Evolutionary conservation across 1,140 invertebrate species (phyloP), one percentile per base, ranked within the genome.

Genomic region (Agrypnia vestita): DNA sequence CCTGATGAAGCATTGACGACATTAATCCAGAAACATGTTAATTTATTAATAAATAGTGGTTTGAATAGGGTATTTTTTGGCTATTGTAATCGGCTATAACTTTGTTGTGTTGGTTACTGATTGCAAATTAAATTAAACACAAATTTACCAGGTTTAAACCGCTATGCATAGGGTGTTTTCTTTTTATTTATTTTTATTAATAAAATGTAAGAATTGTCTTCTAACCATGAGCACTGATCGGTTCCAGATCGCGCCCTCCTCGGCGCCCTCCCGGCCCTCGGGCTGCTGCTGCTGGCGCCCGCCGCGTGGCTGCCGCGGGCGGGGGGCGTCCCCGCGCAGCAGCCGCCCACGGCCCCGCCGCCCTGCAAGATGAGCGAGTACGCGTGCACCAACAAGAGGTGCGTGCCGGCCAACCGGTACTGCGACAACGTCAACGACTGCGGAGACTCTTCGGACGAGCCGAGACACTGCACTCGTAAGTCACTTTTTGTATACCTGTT

Each of bases 391-490:
- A 97, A 96, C 88, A 94, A 93, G 74, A 92, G 91, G 83, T 97
- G 96, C 89, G 90, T 97, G 78, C 92, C 94, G 72, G 91, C 95
- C 71, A 95, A 95, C 88, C 92, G 93, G 85, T 96, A 93, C 87
- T 97, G 96, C 89, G 95, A 97, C 86, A 93, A 93, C 82, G 90
- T 92, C 79, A 94, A 96, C 87, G 95, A 97, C 85, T 97, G 96
- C 84, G 94, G 94, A 0, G 96, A 97, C 86, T 92, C 92, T 44
- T 95, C 93, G 53, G 96, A 97, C 86, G 96, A 97, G 86, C 93
- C 94, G 43, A 91, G 94, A 84, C 94, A 94, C 86, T 97, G 96
- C 86, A 95, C 95, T 87, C 94, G 96, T 97, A 88, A 96, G 95
- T 95, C 47, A 3, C 1, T 51, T 51, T 51, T 15, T 11, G 25